phyloP scores from a whole-genome alignment of 2,888 invertebrate species.

The Chorisops tibialis region DNA sequence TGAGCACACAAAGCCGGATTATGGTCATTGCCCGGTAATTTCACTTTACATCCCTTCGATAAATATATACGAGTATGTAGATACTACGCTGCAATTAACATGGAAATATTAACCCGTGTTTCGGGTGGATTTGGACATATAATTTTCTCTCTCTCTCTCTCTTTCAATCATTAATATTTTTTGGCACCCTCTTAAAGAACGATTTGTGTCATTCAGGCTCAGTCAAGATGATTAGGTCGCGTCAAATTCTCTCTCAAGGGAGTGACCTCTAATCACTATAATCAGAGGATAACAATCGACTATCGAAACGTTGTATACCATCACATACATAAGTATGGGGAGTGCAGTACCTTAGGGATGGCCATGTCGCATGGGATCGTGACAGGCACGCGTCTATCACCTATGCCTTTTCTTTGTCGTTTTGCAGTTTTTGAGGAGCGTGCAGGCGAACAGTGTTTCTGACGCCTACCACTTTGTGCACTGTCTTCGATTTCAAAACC shows the following conservation, averaged over 20 bases:
- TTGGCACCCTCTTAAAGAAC: not conserved
- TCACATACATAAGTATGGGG: not conserved
- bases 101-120: not conserved
- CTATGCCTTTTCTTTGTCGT: not conserved
- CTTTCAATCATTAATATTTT: no score
- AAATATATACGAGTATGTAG: not conserved
- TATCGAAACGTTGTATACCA: not conserved
- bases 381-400: slow-evolving; percentile 16
- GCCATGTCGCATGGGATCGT: slow-evolving; percentile 3
- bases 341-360: not conserved
- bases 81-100: not conserved
- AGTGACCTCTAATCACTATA: slow-evolving; percentile 17
- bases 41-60: not conserved
- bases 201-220: not conserved
- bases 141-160: no score
- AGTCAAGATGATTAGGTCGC: not conserved
- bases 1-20: slow-evolving; percentile 30
- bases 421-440: not conserved
- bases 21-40: slow-evolving; percentile 25
- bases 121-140: no score
- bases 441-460: no score
- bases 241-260: not conserved
- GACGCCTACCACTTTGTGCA: not conserved
- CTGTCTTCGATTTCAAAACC: slow-evolving; percentile 10
- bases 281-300: slow-evolving; percentile 11